Conservation (phyloP, 2,888 invertebrate species). For the Trichogramma dendrolimi region DNA sequence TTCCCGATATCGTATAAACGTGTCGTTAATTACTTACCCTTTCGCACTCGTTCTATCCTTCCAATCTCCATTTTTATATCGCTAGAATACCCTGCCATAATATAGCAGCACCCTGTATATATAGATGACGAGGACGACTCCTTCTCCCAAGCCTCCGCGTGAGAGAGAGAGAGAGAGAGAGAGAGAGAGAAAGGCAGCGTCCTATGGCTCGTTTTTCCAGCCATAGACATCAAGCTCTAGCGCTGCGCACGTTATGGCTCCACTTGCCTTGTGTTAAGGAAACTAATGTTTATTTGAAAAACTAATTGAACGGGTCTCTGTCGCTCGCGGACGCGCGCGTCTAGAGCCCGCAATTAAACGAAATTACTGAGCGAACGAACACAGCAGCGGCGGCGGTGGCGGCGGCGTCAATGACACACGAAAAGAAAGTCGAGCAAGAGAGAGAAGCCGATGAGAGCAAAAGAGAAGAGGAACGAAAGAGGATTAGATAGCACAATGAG, state of each 20-base stretch:
- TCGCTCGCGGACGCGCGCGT: slow-evolving; percentile 35
- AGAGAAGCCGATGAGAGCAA: slow-evolving; percentile 26
- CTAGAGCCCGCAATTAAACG: slow-evolving; percentile 52
- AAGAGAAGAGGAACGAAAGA: slow-evolving; percentile 16
- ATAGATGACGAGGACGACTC: too few species aligned
- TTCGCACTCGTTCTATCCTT: slow-evolving; percentile 31
- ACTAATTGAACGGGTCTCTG: slow-evolving; percentile 51
- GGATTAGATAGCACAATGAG: slow-evolving; percentile 52
- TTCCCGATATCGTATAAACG: slow-evolving; percentile 49
- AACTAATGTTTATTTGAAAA: slow-evolving; percentile 51
- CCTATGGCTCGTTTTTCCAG: slow-evolving; percentile 20
- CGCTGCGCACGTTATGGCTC: slow-evolving; percentile 44
- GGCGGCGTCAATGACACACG: slow-evolving; percentile 1
- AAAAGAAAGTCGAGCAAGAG: background rate
- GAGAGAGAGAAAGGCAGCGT: slow-evolving; percentile 10
- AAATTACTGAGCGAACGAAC: slow-evolving; percentile 46
- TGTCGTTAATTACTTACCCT: slow-evolving; percentile 50
- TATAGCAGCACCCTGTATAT: slow-evolving; percentile 11
- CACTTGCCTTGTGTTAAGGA: slow-evolving; percentile 42
- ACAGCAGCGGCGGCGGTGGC: slow-evolving; percentile 45
- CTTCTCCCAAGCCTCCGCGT: slow-evolving; percentile 17
- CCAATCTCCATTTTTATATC: slow-evolving; percentile 11
- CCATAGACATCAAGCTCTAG: slow-evolving; percentile 14
- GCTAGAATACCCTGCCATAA: slow-evolving; percentile 18
- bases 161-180: slow-evolving; percentile 9